phyloP scores from a whole-genome alignment of 1,140 invertebrate species.

The Meloidogyne floridensis region DNA sequence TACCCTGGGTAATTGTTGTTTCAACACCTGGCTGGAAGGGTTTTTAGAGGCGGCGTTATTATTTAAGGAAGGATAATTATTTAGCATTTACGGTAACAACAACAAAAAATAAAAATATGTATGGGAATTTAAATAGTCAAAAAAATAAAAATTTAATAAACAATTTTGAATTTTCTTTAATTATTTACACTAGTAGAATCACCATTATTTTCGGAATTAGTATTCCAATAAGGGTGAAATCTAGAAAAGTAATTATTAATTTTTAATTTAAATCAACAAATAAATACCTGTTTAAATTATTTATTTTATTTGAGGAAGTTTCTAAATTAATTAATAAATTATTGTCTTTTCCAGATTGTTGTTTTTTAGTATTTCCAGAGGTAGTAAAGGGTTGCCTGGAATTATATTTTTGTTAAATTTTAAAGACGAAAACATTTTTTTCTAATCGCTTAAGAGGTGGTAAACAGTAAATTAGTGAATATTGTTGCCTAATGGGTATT shows the following conservation, averaged over 20 bases:
- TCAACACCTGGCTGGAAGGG: no score
- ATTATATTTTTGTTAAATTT: not conserved
- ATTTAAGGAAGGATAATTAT: no score
- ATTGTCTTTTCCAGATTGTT: not conserved
- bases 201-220: not conserved
- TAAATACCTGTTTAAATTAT: not conserved
- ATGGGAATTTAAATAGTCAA: no score
- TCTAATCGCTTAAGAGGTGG: not conserved
- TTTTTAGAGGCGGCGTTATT: no score
- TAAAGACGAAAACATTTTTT: not conserved
- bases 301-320: not conserved
- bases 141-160: no score
- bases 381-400: not conserved
- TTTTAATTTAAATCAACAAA: not conserved
- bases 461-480: no score
- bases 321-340: slow-evolving; percentile 4
- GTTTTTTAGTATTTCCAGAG: not conserved
- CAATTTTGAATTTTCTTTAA: no score
- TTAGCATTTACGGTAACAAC: no score
- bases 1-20: no score
- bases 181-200: no score
- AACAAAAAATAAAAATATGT: no score
- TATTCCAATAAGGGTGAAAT: slow-evolving; percentile 19
- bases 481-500: no score
- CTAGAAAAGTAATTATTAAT: not conserved